Evolutionary conservation across 2,888 invertebrate species (phyloP).

Genomic region (Sarcophaga caerulescens): DNA sequence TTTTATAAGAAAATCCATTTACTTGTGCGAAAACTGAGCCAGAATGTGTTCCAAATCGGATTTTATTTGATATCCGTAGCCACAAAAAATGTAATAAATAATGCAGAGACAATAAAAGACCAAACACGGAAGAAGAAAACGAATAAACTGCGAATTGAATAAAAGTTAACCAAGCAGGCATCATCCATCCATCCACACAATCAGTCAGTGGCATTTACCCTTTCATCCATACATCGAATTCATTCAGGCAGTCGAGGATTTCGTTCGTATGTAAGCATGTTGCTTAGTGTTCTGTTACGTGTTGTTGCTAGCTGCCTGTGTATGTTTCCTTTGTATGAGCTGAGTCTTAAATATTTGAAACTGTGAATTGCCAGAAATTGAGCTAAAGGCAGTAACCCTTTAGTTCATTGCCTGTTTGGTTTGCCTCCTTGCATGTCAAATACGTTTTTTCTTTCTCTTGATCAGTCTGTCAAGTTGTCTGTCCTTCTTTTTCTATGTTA

Average conservation of each 20-base stretch:
- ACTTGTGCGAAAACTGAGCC: not conserved
- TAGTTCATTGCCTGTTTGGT: slow-evolving; percentile 1
- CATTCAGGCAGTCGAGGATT: not conserved
- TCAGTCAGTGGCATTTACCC: not conserved
- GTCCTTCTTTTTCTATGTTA: not conserved
- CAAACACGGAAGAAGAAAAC: not conserved
- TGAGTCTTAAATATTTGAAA: not conserved
- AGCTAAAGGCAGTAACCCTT: slow-evolving; percentile 23
- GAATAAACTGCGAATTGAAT: slow-evolving; percentile 27
- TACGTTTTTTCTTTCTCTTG: slow-evolving; percentile 16
- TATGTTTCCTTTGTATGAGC: not conserved
- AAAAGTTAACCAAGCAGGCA: slow-evolving; percentile 12
- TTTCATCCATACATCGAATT: not conserved
- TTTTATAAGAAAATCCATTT: slow-evolving; percentile 22
- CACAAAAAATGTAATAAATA: slow-evolving; percentile 1
- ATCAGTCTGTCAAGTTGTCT: slow-evolving; percentile 15
- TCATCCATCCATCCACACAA: not conserved
- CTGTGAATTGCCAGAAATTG: slow-evolving; percentile 42
- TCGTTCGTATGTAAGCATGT: not conserved
- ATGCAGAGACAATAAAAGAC: too few species aligned
- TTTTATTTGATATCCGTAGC: slow-evolving; percentile 47
- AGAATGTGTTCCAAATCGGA: not conserved
- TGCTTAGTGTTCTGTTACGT: not conserved
- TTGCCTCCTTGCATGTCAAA: not conserved
- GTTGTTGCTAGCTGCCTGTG: slow-evolving; percentile 9